Conservation (phyloP, 2,113 vertebrate species). For the Melanerpes aurifrons region DNA sequence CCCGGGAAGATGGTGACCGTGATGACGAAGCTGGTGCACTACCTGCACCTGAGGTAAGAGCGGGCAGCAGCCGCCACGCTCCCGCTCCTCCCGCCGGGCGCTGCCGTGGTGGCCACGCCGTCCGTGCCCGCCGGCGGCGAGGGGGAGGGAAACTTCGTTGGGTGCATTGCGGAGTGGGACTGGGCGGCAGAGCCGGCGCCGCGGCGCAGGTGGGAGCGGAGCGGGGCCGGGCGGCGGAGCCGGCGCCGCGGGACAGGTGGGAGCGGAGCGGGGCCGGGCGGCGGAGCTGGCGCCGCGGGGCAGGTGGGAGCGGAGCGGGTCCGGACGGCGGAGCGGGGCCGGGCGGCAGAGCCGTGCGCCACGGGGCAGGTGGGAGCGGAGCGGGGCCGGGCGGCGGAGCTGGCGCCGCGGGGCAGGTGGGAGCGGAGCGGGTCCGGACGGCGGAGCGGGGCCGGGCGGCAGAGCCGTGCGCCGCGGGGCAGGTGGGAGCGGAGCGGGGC, state of each 20-base stretch:
- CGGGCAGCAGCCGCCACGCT: background rate
- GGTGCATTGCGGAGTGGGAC: background rate
- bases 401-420: too few species aligned
- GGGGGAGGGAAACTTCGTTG: background rate
- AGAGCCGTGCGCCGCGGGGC: background rate
- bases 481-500: background rate
- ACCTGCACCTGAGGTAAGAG: conserved; percentile 77
- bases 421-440: too few species aligned
- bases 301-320: too few species aligned
- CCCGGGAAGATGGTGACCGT: conserved; percentile 69
- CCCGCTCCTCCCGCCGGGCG: background rate
- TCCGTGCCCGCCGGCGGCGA: background rate
- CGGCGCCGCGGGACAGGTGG: background rate
- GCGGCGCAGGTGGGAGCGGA: background rate
- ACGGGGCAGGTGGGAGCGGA: background rate
- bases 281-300: too few species aligned
- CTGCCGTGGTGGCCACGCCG: too few species aligned
- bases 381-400: too few species aligned
- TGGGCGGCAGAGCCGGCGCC: rapidly evolving
- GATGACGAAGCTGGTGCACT: conserved; percentile 72
- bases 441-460: too few species aligned
- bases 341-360: background rate
- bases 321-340: too few species aligned
- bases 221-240: too few species aligned
- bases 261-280: too few species aligned